Evolutionary conservation across 2,113 vertebrate genomes (phyloP), one percentile per base, ranked within the genome.

Genomic region (Hemiprocne comata): DNA sequence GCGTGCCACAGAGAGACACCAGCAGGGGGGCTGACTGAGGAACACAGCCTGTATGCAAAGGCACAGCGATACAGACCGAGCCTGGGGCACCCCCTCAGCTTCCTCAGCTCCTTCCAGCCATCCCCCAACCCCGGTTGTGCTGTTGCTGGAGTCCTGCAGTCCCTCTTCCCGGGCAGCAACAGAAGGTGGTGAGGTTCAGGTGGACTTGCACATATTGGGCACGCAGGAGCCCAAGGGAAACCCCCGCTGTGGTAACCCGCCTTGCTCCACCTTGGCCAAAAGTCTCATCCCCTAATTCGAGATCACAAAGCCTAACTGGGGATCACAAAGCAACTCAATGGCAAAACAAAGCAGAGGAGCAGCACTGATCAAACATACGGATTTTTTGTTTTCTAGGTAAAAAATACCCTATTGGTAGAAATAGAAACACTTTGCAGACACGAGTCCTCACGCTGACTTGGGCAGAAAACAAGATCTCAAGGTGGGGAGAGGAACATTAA

Each of bases 351-450:
- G 55, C 38, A 34, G 42, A 58, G 46, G 26, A 33, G 34, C 13
- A 48, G 36, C 53, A 67, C 0, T 26, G 36, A 54, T 5, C 29
- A 34, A 25, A 57, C 19, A 10, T 9, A 38, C 0, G 0, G 11
- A 36, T 7, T 36, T n/a, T 48, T 42, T 44, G 48, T 53, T 48
- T 75, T 54, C 69, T 55, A 28, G 33, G 36, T 70, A 36, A 46
- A 66, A 89, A 61, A 83, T 6, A 36, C 2, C 16, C 23, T 34
- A 2, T 7, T 65, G n/a, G 58, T 26, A 72, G 48, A 62, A 85
- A 76, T 2, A 0, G 15, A 55, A 84, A 54, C 1, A 7, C 42
- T 73, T 46, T 58, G 6, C 64, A 79, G 50, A 13, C 44, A 26
- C 5, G 1, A 11, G 25, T 29, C n/a, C 29, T 16, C 48, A 13